Percentiles rank a stretch among this genome's conserved stretches.
Evolutionary conservation across 2,113 vertebrate species (phyloP).

Genomic region (Pycnonotus jocosus): DNA sequence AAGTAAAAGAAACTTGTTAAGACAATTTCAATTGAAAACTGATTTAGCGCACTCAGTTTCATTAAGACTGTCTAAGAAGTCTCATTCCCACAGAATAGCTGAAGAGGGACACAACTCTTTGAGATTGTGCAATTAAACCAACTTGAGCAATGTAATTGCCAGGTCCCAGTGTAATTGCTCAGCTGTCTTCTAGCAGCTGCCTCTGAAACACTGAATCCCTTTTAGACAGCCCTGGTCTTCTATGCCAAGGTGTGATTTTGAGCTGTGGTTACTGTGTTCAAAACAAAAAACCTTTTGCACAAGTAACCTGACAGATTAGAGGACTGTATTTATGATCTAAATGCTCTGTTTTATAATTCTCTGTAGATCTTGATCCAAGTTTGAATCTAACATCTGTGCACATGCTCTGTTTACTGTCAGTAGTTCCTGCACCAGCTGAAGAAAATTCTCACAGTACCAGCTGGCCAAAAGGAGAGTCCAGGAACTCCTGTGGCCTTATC

Average conservation of each 20-base stretch:
- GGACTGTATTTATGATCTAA: background rate
- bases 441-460: background rate
- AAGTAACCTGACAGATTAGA: background rate
- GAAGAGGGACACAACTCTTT: background rate
- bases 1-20: background rate
- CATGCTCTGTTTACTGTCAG: background rate
- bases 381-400: background rate
- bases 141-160: background rate
- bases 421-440: background rate
- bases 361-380: background rate
- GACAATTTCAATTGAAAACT: background rate
- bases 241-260: background rate
- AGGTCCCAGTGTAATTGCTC: background rate
- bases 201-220: background rate
- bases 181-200: background rate
- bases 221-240: background rate
- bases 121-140: background rate
- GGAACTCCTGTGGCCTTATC: background rate
- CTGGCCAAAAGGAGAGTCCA: background rate
- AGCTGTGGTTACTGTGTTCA: background rate
- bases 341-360: background rate
- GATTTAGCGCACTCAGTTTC: background rate
- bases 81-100: background rate
- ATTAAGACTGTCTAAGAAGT: background rate
- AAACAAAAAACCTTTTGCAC: background rate